Evolutionary conservation across 2,888 invertebrate genomes (phyloP).

Genomic region (Yponomeuta cagnagella): DNA sequence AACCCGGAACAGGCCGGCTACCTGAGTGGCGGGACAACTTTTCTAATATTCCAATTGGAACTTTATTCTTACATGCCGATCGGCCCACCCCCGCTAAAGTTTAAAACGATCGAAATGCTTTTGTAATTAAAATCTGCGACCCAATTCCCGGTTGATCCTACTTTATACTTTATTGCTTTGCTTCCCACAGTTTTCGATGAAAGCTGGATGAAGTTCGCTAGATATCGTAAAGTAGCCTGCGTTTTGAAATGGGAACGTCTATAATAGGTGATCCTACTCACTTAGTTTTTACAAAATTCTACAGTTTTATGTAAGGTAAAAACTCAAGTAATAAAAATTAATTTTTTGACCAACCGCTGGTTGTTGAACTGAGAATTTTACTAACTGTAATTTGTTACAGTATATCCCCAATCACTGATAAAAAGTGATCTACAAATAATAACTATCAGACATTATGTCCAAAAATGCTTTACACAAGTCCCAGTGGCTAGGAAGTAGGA

Average conservation of each 20-base stretch:
- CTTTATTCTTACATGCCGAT: constrained; percentile 48
- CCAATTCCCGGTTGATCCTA: not conserved
- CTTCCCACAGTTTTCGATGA: not conserved
- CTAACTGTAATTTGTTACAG: too few species aligned
- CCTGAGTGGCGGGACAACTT: constrained; percentile 41
- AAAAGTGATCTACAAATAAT: too few species aligned
- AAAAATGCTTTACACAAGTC: too few species aligned
- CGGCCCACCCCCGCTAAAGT: not conserved
- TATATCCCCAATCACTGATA: too few species aligned
- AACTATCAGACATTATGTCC: too few species aligned
- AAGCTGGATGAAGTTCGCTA: not conserved
- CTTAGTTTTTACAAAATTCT: too few species aligned
- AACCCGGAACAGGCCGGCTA: not conserved
- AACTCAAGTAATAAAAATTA: too few species aligned
- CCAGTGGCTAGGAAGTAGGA: too few species aligned
- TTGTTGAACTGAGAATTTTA: too few species aligned
- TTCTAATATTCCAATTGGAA: constrained; percentile 66
- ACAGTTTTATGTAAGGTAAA: too few species aligned
- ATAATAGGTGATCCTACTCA: not conserved
- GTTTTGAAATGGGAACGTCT: not conserved
- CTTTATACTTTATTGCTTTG: constrained; percentile 1
- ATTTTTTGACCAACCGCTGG: too few species aligned
- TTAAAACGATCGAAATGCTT: constrained; percentile 8
- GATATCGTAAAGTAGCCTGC: not conserved
- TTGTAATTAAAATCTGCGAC: constrained; percentile 12